phyloP scores from a whole-genome alignment of 2,888 invertebrate genomes.

The Xanthorhoe designata region DNA sequence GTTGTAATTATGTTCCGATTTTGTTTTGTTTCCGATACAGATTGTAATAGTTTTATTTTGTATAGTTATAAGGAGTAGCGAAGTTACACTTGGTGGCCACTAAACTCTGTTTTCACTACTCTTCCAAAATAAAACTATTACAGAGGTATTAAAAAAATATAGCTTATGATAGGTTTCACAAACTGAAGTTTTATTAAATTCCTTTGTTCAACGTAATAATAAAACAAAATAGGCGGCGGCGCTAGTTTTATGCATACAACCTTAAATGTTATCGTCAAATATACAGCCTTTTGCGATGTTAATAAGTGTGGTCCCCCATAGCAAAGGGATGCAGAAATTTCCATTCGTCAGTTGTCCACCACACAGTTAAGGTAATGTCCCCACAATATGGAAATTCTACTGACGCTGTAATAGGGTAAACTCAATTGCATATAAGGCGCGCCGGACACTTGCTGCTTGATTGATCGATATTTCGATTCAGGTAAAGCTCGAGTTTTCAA shows the following conservation, averaged over 20 bases:
- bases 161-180: too few species aligned
- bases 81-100: too few species aligned
- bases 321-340: not conserved
- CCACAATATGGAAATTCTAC: slow-evolving; percentile 41
- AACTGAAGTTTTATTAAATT: too few species aligned
- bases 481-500: not conserved
- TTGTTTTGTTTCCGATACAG: too few species aligned
- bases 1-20: too few species aligned
- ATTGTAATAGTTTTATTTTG: too few species aligned
- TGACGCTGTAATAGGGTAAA: slow-evolving; percentile 42
- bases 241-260: too few species aligned
- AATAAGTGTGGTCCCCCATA: not conserved
- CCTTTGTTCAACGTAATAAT: not conserved
- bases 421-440: slow-evolving; percentile 53
- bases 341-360: slow-evolving; percentile 18
- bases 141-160: too few species aligned
- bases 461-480: slow-evolving; percentile 11
- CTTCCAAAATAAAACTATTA: too few species aligned
- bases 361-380: slow-evolving; percentile 19
- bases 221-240: not conserved
- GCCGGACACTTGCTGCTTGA: slow-evolving; percentile 15
- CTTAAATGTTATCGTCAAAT: too few species aligned
- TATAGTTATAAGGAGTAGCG: too few species aligned
- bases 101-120: too few species aligned
- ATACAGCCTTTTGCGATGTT: not conserved